These are phyloP conservation scores for Lamellibrachia satsuma DNA, from an alignment of 2,888 invertebrate species.

Conservation along the genomic window DNA sequence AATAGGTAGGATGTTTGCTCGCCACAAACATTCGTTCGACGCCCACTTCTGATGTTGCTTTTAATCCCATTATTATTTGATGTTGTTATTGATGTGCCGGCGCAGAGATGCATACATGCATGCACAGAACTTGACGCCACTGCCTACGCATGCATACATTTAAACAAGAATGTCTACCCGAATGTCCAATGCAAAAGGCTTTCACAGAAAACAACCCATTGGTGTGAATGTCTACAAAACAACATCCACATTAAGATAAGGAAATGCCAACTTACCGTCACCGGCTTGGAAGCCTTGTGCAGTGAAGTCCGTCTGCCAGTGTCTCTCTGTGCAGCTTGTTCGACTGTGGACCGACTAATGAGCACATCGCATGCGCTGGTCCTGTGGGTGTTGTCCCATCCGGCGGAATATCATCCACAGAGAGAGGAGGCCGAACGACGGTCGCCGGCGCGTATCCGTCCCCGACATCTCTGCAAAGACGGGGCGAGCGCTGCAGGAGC, in stretches of 20 bases:
- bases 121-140: background rate
- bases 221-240: background rate
- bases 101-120: background rate
- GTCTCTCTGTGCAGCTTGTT: background rate
- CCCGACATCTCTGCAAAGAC: background rate
- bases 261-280: background rate
- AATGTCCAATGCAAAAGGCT: background rate
- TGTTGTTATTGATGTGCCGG: background rate
- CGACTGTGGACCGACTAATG: background rate
- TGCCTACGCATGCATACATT: background rate
- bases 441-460: background rate
- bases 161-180: background rate
- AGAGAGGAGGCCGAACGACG: background rate
- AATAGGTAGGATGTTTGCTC: background rate
- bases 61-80: background rate
- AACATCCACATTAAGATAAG: background rate
- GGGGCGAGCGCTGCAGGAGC: background rate
- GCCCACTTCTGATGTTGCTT: background rate
- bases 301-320: background rate
- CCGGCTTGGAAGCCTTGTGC: background rate
- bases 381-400: background rate
- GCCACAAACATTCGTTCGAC: background rate
- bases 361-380: background rate
- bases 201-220: background rate
- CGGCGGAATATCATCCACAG: background rate